A percentile compares a stretch with the other conserved stretches of the same genome.
phyloP scores from a whole-genome alignment of 2,888 invertebrate genomes.

The Tillus elongatus region DNA sequence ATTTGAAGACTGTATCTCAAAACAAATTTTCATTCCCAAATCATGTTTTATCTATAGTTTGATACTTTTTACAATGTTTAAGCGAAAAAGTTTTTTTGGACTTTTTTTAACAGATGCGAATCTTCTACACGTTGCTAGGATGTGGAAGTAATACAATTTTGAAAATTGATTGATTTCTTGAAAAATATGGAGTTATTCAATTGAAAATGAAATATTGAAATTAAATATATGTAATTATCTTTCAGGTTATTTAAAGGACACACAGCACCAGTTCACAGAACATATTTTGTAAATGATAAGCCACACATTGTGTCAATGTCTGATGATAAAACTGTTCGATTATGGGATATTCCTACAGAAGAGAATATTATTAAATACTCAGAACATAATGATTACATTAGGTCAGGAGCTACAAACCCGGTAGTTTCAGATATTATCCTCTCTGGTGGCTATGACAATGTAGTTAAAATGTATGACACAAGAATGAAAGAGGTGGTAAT shows the following conservation, averaged over 20 bases:
- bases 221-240: slow-evolving; percentile 10
- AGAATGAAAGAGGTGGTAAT: slow-evolving; percentile 61
- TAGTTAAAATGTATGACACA: slow-evolving; percentile 79
- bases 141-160: too few relatives aligned
- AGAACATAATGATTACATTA: slow-evolving; percentile 71
- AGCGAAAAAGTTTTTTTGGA: too few relatives aligned
- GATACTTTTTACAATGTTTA: too few relatives aligned
- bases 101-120: too few relatives aligned
- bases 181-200: too few relatives aligned
- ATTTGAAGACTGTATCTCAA: too few relatives aligned
- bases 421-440: slow-evolving; percentile 65
- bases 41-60: too few relatives aligned
- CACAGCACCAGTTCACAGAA: slow-evolving; percentile 68
- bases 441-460: slow-evolving; percentile 85
- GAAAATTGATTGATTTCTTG: too few relatives aligned
- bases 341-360: slow-evolving; percentile 92
- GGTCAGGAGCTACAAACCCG: slow-evolving; percentile 74
- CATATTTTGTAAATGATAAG: slow-evolving; percentile 71
- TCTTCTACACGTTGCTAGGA: too few relatives aligned
- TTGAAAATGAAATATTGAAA: too few relatives aligned
- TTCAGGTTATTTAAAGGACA: slow-evolving; percentile 76
- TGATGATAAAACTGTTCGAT: slow-evolving; percentile 75
- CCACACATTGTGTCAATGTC: slow-evolving; percentile 77
- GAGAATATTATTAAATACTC: slow-evolving; percentile 55
- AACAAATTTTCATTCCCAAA: too few relatives aligned